phyloP scores from a whole-genome alignment of 1,140 invertebrate genomes.

The Halictus rubicundus region DNA sequence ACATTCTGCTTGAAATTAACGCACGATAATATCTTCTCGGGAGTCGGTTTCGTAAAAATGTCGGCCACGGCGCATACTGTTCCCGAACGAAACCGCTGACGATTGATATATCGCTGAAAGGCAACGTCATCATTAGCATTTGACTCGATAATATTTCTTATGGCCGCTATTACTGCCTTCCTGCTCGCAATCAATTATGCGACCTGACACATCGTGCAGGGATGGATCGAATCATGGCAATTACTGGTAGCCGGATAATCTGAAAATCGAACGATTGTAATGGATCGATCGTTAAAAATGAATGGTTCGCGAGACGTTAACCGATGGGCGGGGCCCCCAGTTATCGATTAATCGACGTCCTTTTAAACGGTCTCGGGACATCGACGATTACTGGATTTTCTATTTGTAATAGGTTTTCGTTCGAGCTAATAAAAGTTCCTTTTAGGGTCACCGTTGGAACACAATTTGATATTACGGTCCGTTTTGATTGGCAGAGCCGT shows the following conservation, averaged over 20 bases:
- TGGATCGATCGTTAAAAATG: too few species aligned
- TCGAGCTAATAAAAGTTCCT: too few species aligned
- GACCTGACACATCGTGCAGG: not conserved
- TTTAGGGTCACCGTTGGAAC: too few species aligned
- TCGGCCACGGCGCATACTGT: not conserved
- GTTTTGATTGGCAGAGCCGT: too few species aligned
- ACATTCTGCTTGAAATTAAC: slow-evolving; percentile 8
- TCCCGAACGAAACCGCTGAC: not conserved
- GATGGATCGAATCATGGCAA: slow-evolving; percentile 17
- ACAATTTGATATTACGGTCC: too few species aligned
- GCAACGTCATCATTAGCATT: slow-evolving; percentile 41
- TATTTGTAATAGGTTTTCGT: too few species aligned
- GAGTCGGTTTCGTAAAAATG: not conserved
- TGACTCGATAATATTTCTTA: slow-evolving; percentile 30
- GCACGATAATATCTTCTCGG: slow-evolving; percentile 5
- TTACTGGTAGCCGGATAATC: too few species aligned
- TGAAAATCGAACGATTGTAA: not conserved
- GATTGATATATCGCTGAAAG: slow-evolving; percentile 40
- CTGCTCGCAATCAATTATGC: slow-evolving; percentile 11
- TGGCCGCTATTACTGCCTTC: not conserved
- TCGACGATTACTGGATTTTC: too few species aligned
- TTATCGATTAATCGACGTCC: too few species aligned
- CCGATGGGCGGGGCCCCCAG: too few species aligned
- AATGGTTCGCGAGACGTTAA: too few species aligned
- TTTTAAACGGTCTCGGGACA: too few species aligned